Evolutionary conservation across 2,797 vertebrate species (phyloP).

Genomic region (Champsocephalus gunnari): DNA sequence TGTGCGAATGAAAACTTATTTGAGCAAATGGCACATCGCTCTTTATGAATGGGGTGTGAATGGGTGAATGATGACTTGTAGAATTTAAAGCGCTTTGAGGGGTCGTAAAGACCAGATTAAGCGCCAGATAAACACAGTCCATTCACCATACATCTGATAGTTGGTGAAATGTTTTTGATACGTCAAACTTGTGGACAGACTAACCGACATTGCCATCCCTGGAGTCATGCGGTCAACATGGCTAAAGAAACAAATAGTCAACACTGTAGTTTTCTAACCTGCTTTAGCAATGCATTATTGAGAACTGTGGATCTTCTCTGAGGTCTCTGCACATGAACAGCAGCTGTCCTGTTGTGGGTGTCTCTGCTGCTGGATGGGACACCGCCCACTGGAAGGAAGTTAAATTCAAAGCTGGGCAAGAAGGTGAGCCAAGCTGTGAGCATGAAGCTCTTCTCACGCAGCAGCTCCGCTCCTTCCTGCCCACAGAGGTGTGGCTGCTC

Average conservation of each 20-base stretch:
- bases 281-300: too few species aligned
- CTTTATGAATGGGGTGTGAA: too few species aligned
- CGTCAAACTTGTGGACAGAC: neutral
- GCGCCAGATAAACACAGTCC: too few species aligned
- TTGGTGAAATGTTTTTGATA: too few species aligned
- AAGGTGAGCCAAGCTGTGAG: constrained; percentile 48
- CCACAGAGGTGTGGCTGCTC: constrained; percentile 23
- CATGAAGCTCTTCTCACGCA: constrained; percentile 38
- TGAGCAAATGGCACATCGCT: too few species aligned
- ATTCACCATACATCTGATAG: too few species aligned
- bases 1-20: too few species aligned
- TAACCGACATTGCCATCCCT: neutral
- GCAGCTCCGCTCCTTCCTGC: constrained; percentile 50
- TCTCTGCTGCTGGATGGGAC: constrained; percentile 16
- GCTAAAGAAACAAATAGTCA: too few species aligned
- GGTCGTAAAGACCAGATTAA: too few species aligned
- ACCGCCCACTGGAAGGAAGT: constrained; percentile 48
- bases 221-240: neutral
- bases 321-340: neutral
- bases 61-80: too few species aligned
- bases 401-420: constrained; percentile 2
- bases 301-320: neutral
- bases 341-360: constrained; percentile 12
- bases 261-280: too few species aligned
- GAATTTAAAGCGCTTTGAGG: too few species aligned